Evolutionary conservation across 2,113 vertebrate genomes (phyloP), one percentile per base, ranked within the genome.

Genomic region (Hepsetus odoe): DNA sequence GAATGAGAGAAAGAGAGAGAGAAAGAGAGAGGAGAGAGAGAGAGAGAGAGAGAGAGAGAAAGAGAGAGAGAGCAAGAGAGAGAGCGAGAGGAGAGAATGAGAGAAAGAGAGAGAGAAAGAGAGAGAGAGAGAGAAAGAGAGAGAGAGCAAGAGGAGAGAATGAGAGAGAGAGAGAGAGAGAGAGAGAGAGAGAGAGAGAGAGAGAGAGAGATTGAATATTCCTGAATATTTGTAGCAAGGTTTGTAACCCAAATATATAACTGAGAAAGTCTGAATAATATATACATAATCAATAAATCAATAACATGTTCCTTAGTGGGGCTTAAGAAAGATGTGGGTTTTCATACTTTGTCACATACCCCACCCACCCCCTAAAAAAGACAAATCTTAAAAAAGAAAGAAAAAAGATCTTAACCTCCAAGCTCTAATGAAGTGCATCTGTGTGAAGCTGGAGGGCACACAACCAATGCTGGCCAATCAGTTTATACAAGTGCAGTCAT

Each of bases 391-490:
- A 22, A n/a, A n/a, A n/a, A 24, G 51, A 55, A 11, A 55, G 33
- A 65, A 38, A 38, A 65, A 65, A 65, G 61, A 38, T 24, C 20
- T n/a, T 22, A 65, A 20, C 33, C 61, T 35, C 35, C 32, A 33
- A 65, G 32, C 20, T 20, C 30, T 32, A 33, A 33, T 62, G 59
- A 62, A 62, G 16, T 35, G 28, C 30, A 33, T 62, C 16, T 38
- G 61, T 35, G 1, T 38, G 20, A 10, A n/a, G 61, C 32, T 38
- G 35, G 62, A 76, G 35, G 51, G 49, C 62, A 76, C 61, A 66
- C 42, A 51, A 51, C 30, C 30, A 3, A n/a, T 62, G 76, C 49
- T 61, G 69, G 76, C 28, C 38, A 77, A 35, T 69, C 61, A 35
- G 70, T 33, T 69, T 51, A 58, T 38, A 38, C 65, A 28, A 4